Conservation (phyloP, 2,888 invertebrate species). For the Noctua comes region DNA sequence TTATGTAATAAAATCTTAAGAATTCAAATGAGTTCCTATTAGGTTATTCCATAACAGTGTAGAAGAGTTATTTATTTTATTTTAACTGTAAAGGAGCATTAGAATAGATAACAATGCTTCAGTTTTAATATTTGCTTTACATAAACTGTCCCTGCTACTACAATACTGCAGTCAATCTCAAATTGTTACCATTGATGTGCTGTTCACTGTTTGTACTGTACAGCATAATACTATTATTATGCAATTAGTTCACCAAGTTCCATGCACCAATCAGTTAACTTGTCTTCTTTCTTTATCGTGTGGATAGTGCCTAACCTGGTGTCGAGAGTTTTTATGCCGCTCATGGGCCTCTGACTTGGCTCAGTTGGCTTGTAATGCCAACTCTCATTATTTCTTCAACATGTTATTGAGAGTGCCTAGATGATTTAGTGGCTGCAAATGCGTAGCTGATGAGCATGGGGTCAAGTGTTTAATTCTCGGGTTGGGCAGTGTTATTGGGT, state of each 20-base stretch:
- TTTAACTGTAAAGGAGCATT: background rate
- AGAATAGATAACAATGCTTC: background rate
- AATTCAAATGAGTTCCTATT: background rate
- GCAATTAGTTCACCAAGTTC: background rate
- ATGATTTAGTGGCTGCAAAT: background rate
- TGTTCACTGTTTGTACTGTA: background rate
- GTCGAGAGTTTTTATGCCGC: too few relatives aligned
- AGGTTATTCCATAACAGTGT: background rate
- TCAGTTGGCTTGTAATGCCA: background rate
- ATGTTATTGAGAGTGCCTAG: background rate
- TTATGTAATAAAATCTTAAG: background rate
- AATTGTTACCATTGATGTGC: background rate
- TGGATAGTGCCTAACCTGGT: too few relatives aligned
- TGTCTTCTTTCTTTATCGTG: background rate
- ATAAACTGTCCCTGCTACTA: background rate
- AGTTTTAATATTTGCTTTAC: background rate
- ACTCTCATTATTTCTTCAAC: background rate
- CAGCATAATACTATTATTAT: background rate
- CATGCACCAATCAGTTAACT: background rate
- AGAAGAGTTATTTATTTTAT: background rate
- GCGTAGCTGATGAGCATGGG: background rate
- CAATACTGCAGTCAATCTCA: background rate
- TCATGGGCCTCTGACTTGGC: too few relatives aligned
- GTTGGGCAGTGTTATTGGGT: background rate
- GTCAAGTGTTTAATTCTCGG: background rate